Evolutionary conservation across 2,113 vertebrate species (phyloP), one percentile per base, ranked within the genome.

Genomic region (Calidris pugnax): DNA sequence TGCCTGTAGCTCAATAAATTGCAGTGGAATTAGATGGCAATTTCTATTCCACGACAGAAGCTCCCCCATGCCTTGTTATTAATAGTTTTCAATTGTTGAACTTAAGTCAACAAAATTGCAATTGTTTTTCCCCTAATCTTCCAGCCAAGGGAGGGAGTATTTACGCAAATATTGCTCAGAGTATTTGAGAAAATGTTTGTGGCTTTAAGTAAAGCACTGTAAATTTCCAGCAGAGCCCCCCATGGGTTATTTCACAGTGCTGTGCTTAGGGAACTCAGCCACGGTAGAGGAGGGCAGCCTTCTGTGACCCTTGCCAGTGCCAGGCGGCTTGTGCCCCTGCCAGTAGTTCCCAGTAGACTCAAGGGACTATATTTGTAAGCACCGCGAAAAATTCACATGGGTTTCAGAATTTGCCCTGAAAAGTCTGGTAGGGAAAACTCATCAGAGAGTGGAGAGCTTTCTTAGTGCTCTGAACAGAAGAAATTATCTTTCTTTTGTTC

Each of bases 121-220:
- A 72, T 82, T 95, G 89, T 69, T 91, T 87, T 89, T 24, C 50
- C 37, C 30, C 27, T 77, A 55, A 85, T 76, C 80, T 89, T 85
- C 22, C 26, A 94, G 91, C 71, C 74, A 95, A 82, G 51, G 18
- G 23, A 91, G 27, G 37, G 67, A 93, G 8, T 28, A 87, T 95
- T 91, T 89, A 66, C 2, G 7, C n/a, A 82, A 71, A 69, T 76
- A 87, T 18, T 57, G 20, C 53, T 79, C 24, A 72, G 77, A 87
- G 30, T 76, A 82, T 55, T 90, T 55, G 57, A 91, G 91, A 92
- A 85, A 81, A 76, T 85, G 27, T 87, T 94, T 79, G 66, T 67
- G 50, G 26, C 55, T 91, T 85, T 66, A 66, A 82, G 59, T 37
- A 78, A 80, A 73, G n/a, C 39, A 57, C 55, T 68, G 32, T 27